Evolutionary conservation across 1,140 invertebrate species (phyloP).

Genomic region (Diorhabda carinulata): DNA sequence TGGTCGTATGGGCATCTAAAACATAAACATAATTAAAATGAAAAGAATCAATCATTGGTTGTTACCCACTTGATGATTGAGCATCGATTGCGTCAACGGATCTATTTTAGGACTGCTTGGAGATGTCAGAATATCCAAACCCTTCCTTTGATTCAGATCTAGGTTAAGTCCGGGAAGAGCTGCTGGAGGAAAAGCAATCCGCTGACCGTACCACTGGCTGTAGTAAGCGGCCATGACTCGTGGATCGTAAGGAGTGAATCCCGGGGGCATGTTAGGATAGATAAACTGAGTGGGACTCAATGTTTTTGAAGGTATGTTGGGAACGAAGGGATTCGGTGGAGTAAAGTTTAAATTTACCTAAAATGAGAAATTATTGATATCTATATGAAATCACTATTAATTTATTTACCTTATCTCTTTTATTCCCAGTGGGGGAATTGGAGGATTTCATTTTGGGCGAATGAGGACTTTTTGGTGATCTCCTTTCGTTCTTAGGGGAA

Average conservation of each 20-base stretch:
- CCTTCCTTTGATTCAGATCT: constrained; percentile 31
- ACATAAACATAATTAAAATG: not conserved
- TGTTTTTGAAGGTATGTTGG: constrained; percentile 50
- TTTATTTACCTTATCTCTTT: constrained; percentile 34
- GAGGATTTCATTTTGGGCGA: constrained; percentile 31
- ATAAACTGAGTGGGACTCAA: constrained; percentile 54
- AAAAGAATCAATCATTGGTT: too few relatives aligned
- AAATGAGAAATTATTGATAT: not conserved
- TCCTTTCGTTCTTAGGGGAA: constrained; percentile 40
- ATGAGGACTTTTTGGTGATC: constrained; percentile 44
- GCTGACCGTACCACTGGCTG: constrained; percentile 36
- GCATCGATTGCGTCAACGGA: constrained; percentile 3
- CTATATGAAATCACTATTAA: not conserved
- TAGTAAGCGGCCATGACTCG: constrained; percentile 43
- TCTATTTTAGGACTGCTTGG: constrained; percentile 24
- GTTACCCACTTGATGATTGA: constrained; percentile 13
- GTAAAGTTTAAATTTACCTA: constrained; percentile 41
- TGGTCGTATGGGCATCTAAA: constrained; percentile 8
- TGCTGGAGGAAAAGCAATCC: constrained; percentile 32
- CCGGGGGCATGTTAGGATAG: constrained; percentile 45
- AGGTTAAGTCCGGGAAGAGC: constrained; percentile 14
- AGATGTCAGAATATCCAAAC: constrained; percentile 28
- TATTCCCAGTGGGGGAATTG: constrained; percentile 29
- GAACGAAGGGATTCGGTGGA: constrained; percentile 54
- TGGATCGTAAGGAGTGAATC: constrained; percentile 47